A percentile compares a stretch with the other conserved stretches of the same genome.
These are phyloP conservation scores for Callionymus lyra DNA, from an alignment of 2,113 vertebrate species.

Conservation along the genomic window DNA sequence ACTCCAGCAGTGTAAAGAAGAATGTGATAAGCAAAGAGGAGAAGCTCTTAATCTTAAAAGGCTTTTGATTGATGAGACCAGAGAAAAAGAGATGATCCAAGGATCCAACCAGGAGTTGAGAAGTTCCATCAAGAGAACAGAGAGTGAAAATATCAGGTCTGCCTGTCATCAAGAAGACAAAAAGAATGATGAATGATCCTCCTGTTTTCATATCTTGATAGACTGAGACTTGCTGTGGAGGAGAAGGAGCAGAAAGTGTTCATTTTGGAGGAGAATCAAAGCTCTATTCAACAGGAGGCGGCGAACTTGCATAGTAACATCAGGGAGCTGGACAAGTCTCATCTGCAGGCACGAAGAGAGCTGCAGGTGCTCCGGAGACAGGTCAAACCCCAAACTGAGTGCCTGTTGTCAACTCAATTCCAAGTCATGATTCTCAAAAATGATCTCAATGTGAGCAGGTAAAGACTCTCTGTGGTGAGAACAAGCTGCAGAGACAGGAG, in stretches of 20 bases:
- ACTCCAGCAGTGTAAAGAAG: constrained; percentile 56
- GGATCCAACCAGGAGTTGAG: constrained; percentile 68
- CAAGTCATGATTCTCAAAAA: constrained; percentile 4
- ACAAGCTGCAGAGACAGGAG: constrained; percentile 53
- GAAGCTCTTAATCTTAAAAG: constrained; percentile 60
- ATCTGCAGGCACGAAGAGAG: constrained; percentile 52
- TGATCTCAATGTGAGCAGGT: constrained; percentile 50
- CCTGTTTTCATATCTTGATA: constrained; percentile 17
- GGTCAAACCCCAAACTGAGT: constrained; percentile 40
- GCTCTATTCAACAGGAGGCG: constrained; percentile 54
- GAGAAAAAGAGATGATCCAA: constrained; percentile 66
- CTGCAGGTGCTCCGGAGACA: constrained; percentile 71
- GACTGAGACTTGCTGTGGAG: constrained; percentile 64
- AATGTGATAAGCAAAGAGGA: constrained; percentile 51
- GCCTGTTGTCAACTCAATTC: not conserved
- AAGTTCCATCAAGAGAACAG: constrained; percentile 51
- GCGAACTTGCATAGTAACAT: constrained; percentile 53
- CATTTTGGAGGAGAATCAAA: constrained; percentile 61
- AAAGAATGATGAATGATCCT: not conserved
- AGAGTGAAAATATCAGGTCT: constrained; percentile 78
- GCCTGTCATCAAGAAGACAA: not conserved
- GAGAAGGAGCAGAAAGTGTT: constrained; percentile 66
- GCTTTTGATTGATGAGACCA: constrained; percentile 51
- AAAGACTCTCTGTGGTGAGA: constrained; percentile 66
- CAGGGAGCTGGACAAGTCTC: constrained; percentile 60